Base-by-base conservation (phyloP, 2,888 invertebrate genomes). In the Dione vanillae region DNA sequence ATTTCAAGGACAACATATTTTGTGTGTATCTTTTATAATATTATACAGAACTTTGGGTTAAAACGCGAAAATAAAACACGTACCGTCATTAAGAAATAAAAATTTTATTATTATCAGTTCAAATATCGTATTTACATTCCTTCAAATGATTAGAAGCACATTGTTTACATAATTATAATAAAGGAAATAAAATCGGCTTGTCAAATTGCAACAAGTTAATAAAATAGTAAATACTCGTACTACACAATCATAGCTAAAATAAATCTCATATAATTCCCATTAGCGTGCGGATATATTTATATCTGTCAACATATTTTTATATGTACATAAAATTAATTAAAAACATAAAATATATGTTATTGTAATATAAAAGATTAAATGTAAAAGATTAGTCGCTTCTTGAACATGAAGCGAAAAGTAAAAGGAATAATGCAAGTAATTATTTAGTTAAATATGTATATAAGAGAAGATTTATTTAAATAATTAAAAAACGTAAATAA, bases 51-150 rank as follows among this genome's bases (percentile, higher is more conserved):
- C 20, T 14, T 40, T 1, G 37, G 61, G n/a, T 16, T 49, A 40
- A 37, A 37, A 20, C 19, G 51, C 49, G 41, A 47, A 0, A 43
- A 64, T 47, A 78, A 81, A 88, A 88, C 82, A 79, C 82, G 78
- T 69, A 64, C 67, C 78, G 74, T 90, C 88, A 89, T 91, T 91
- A 92, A 85, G 92, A 92, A 93, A 93, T 92, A 92, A 91, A 89
- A 89, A 88, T 89, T 91, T 92, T 92, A 92, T 94, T 94, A 93
- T 93, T 93, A 93, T 94, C 94, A 94, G 94, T 94, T 94, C 94
- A 93, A 93, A 93, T 93, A 92, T 93, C 92, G 85, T 94, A 94
- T 94, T 92, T 94, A 94, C 94, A 94, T 86, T 90, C 83, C 88
- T 92, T 92, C 91, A 88, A 91, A 91, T 88, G 87, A 92, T 86